Evolutionary conservation across 2,797 vertebrate genomes (phyloP).

Genomic region (Acanthurus leucopareius): DNA sequence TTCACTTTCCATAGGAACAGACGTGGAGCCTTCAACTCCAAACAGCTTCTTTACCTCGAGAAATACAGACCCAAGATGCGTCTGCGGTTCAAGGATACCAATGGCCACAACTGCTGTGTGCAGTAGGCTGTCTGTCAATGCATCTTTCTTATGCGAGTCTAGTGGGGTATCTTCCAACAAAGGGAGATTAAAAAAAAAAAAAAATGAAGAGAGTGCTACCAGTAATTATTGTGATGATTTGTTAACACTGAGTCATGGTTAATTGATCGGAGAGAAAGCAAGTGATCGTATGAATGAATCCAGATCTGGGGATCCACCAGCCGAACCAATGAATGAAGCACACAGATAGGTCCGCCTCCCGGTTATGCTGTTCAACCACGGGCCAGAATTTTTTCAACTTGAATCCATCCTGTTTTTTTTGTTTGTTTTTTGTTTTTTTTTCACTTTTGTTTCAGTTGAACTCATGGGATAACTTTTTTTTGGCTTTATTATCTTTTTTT

Average conservation of each 20-base stretch:
- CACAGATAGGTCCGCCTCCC: conserved; percentile 83
- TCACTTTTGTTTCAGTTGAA: conserved; percentile 58
- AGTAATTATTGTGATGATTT: conserved; percentile 88
- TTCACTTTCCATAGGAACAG: conserved; percentile 90
- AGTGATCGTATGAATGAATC: conserved; percentile 82
- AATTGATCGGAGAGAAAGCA: conserved; percentile 81
- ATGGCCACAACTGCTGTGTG: conserved; percentile 95
- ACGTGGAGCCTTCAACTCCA: conserved; percentile 99
- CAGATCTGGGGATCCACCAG: conserved; percentile 87
- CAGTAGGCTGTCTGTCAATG: conserved; percentile 88
- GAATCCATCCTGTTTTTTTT: conserved; percentile 76
- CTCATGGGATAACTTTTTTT: conserved; percentile 79
- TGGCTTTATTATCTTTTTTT: conserved; percentile 75
- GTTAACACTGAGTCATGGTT: conserved; percentile 85
- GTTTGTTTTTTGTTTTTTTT: no score
- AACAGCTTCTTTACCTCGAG: conserved; percentile 99
- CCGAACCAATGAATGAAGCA: conserved; percentile 87
- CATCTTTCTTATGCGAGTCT: conserved; percentile 79
- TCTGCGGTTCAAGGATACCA: conserved; percentile 96
- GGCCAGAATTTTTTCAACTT: conserved; percentile 79
- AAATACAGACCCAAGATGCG: conserved; percentile 99
- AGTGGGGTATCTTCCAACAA: conserved; percentile 87
- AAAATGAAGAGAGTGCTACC: conserved; percentile 78
- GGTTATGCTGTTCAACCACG: conserved; percentile 81
- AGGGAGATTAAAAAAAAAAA: conserved; percentile 78